phyloP scores from a whole-genome alignment of 2,888 invertebrate genomes.

The Junonia oenone region DNA sequence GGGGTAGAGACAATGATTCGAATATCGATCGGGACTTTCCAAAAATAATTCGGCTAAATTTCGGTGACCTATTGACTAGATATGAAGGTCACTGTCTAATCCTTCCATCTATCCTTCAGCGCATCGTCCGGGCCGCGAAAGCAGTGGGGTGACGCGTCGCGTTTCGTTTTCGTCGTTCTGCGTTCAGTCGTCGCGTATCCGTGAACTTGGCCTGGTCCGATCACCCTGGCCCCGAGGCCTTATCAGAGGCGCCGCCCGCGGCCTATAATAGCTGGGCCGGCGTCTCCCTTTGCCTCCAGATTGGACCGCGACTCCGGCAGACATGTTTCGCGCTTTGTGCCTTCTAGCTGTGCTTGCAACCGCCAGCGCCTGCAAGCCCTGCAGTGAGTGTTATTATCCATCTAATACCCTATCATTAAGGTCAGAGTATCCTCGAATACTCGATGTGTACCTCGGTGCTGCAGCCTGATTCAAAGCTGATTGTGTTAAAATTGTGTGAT shows the following conservation, averaged over 20 bases:
- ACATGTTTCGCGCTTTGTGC: constrained; percentile 70
- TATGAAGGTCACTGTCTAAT: constrained; percentile 61
- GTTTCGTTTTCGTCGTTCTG: constrained; percentile 53
- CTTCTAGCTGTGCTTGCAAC: constrained; percentile 53
- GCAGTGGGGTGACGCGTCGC: constrained; percentile 41
- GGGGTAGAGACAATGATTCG: background rate
- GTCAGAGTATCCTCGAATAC: constrained; percentile 19
- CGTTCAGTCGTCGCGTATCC: constrained; percentile 66
- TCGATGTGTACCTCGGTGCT: background rate
- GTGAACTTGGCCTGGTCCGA: constrained; percentile 73
- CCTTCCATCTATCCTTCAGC: constrained; percentile 44
- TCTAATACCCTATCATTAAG: constrained; percentile 17
- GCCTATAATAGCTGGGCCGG: constrained; percentile 77
- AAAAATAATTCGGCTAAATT: constrained; percentile 5
- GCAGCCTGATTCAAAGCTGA: background rate
- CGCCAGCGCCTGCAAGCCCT: constrained; percentile 64
- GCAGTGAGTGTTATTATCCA: constrained; percentile 60
- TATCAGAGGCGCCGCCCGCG: constrained; percentile 74
- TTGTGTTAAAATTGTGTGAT: constrained; percentile 1
- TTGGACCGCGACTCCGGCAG: constrained; percentile 62
- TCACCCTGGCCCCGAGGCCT: constrained; percentile 71
- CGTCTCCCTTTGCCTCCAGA: constrained; percentile 72
- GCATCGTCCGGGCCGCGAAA: constrained; percentile 28
- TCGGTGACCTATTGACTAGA: constrained; percentile 29
- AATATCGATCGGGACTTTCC: constrained; percentile 24